Percentiles rank a stretch among this genome's conserved stretches.
phyloP scores from a whole-genome alignment of 2,113 vertebrate genomes.

The Archilochus colubris region DNA sequence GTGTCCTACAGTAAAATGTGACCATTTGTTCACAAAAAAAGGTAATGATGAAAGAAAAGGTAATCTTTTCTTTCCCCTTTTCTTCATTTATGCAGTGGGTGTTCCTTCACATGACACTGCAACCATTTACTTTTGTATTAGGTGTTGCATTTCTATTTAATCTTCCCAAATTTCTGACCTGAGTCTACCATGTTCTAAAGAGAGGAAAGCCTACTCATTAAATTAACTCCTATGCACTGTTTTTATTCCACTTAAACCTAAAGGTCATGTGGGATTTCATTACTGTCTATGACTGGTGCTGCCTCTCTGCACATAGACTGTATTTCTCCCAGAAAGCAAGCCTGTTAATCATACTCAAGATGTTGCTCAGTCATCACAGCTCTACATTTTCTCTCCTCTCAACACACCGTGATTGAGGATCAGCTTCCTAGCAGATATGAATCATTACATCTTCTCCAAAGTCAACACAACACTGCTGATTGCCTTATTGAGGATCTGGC shows the following conservation, averaged over 20 bases:
- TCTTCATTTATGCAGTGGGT: not conserved
- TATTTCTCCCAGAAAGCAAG: not conserved
- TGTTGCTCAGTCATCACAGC: conserved; percentile 32
- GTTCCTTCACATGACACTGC: not conserved
- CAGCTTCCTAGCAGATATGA: conserved; percentile 4
- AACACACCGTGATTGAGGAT: not conserved
- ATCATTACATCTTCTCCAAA: conserved; percentile 35
- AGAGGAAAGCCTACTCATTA: not conserved
- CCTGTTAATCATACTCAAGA: conserved; percentile 19
- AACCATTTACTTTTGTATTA: not conserved
- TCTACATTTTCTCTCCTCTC: not conserved
- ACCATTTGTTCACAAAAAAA: not conserved
- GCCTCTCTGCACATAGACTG: not conserved
- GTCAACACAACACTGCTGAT: conserved; percentile 23
- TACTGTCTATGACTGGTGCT: not conserved
- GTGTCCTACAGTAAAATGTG: not conserved
- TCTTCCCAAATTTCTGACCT: not conserved
- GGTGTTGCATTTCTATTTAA: not conserved
- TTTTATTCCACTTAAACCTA: not conserved
- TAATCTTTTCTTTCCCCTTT: not conserved
- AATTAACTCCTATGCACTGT: not conserved
- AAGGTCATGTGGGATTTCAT: not conserved
- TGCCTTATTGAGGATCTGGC: conserved; percentile 31
- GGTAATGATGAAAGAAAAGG: not conserved
- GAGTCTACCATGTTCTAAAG: not conserved